phyloP scores from a whole-genome alignment of 2,888 invertebrate genomes.

The Calliphora vomitoria region DNA sequence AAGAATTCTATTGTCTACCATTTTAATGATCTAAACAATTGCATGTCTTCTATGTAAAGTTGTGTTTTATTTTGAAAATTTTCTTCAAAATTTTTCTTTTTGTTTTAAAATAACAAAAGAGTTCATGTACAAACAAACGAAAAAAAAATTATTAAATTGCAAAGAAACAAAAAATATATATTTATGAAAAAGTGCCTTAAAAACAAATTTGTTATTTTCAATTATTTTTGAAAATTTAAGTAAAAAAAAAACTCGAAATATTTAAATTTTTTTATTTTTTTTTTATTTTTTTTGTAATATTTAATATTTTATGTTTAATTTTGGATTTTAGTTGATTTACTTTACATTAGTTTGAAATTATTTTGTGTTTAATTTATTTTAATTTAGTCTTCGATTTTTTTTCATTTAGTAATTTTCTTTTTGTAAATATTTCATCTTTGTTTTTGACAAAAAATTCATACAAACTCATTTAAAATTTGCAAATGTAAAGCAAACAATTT shows the following conservation, averaged over 20 bases:
- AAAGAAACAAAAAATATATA: constrained; percentile 37
- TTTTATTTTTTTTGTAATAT: constrained; percentile 6
- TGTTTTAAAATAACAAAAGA: background rate
- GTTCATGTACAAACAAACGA: constrained; percentile 53
- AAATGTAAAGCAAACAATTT: background rate
- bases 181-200: constrained; percentile 76
- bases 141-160: constrained; percentile 30
- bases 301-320: constrained; percentile 38
- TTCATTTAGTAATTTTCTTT: constrained; percentile 43
- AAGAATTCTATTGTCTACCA: constrained; percentile 26
- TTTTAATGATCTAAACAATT: constrained; percentile 33
- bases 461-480: constrained; percentile 30
- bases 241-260: constrained; percentile 47
- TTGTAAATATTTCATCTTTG: constrained; percentile 67
- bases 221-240: constrained; percentile 33
- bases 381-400: constrained; percentile 17
- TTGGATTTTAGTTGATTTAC: constrained; percentile 35
- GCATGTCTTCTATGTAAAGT: constrained; percentile 41
- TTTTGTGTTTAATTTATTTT: constrained; percentile 54
- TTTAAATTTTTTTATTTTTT: constrained; percentile 16
- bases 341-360: constrained; percentile 37
- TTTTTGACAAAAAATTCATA: constrained; percentile 59
- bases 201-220: constrained; percentile 67
- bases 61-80: constrained; percentile 21
- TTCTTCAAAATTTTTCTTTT: constrained; percentile 41